A percentile compares a stretch with the other conserved stretches of the same genome.
Conservation (phyloP, 1,140 invertebrate species). For the Lucilia cuprina region DNA sequence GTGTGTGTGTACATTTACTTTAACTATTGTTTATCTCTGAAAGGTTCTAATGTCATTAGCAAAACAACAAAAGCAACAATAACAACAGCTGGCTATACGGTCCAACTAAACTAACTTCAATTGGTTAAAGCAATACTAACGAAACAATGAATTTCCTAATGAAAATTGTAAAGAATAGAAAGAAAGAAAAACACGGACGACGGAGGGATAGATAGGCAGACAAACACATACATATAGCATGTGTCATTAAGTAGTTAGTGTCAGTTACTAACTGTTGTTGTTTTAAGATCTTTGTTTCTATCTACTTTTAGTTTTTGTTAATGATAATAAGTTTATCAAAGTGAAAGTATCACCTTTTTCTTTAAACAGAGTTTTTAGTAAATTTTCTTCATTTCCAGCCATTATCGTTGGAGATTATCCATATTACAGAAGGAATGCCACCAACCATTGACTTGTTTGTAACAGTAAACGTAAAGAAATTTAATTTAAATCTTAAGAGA, state of each 20-base stretch:
- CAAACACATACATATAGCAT: background rate
- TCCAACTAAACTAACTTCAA: background rate
- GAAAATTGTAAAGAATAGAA: background rate
- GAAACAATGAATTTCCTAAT: background rate
- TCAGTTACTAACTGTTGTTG: conserved; percentile 1
- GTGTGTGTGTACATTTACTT: background rate
- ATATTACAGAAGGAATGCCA: background rate
- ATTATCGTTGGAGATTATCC: background rate
- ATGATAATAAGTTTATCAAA: conserved; percentile 39
- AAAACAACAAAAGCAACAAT: background rate
- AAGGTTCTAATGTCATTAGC: conserved; percentile 12
- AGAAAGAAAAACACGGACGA: background rate
- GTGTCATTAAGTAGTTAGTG: conserved; percentile 14
- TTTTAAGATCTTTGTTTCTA: background rate
- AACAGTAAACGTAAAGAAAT: background rate
- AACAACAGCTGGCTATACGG: background rate
- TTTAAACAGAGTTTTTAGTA: background rate
- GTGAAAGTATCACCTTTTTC: conserved; percentile 37
- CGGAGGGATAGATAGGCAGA: background rate
- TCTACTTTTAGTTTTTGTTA: background rate
- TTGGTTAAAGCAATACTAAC: background rate
- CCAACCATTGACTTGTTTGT: background rate
- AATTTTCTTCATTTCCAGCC: background rate
- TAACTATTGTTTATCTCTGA: background rate
- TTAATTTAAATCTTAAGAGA: background rate